These are phyloP conservation scores for Odontophorus gujanensis DNA, from an alignment of 2,113 vertebrate species.

Conservation along the genomic window DNA sequence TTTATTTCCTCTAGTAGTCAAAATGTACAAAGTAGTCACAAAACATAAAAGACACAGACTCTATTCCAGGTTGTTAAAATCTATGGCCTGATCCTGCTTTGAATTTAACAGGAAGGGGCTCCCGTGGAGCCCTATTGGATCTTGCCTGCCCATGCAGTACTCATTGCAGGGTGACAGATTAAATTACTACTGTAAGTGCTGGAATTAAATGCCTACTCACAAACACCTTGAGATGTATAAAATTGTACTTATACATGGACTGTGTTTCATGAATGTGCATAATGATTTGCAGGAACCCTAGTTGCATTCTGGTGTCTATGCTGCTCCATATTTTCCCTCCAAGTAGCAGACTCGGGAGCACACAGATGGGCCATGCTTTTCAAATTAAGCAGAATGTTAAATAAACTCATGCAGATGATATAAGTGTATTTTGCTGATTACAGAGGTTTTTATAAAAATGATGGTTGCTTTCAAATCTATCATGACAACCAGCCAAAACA, in stretches of 20 bases:
- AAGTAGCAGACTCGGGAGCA: background rate
- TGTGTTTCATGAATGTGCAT: rapidly evolving
- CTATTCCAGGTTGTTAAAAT: background rate
- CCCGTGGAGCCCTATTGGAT: background rate
- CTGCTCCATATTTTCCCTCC: background rate
- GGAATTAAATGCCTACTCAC: background rate
- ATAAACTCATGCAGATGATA: background rate
- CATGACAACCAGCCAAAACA: background rate
- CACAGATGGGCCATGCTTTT: background rate
- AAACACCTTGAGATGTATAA: background rate
- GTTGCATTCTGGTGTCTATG: background rate
- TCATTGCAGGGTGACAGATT: background rate
- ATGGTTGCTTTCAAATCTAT: background rate
- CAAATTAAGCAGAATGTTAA: constrained; percentile 35
- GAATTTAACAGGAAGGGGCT: background rate
- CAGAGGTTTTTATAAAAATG: background rate
- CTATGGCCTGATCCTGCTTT: background rate
- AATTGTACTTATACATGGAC: background rate
- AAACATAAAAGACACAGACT: background rate
- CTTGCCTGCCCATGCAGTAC: background rate
- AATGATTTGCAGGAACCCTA: background rate
- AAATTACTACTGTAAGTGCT: background rate
- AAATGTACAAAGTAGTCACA: constrained; percentile 4
- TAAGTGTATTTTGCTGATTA: constrained; percentile 9
- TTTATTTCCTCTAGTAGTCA: background rate